phyloP scores from a whole-genome alignment of 2,888 invertebrate species.

The Euphydryas editha region DNA sequence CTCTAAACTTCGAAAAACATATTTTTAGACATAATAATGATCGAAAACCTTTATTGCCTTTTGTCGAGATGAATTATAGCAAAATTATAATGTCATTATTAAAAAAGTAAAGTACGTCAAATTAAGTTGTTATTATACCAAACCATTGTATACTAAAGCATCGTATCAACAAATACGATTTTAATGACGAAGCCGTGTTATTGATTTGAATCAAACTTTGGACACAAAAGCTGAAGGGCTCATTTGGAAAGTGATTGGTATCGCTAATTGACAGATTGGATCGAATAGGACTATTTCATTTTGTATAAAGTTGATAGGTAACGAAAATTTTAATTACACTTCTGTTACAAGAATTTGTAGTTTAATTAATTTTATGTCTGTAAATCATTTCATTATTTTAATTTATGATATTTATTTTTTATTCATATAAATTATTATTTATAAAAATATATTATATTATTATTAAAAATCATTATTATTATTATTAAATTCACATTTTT shows the following conservation, averaged over 20 bases:
- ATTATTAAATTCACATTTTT: no score
- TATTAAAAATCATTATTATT: no score
- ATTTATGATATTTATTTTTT: background rate
- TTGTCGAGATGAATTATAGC: no score
- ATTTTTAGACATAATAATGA: no score
- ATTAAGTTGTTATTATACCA: background rate
- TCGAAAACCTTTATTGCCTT: no score
- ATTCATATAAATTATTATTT: background rate
- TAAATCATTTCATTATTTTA: background rate
- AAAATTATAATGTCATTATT: background rate
- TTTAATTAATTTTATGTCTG: background rate
- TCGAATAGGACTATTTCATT: constrained; percentile 11
- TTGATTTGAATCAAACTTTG: constrained; percentile 20
- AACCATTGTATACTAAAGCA: background rate
- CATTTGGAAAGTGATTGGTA: constrained; percentile 16
- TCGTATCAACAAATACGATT: constrained; percentile 14
- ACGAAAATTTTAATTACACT: background rate
- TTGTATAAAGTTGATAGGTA: background rate
- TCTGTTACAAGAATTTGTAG: background rate
- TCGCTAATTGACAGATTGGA: constrained; percentile 18
- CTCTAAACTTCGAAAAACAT: no score
- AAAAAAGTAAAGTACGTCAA: background rate
- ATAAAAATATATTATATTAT: background rate
- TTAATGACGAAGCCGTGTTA: constrained; percentile 4
- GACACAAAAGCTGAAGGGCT: constrained; percentile 6